Evolutionary conservation across 2,113 vertebrate species (phyloP).

Genomic region (Hypomesus transpacificus): DNA sequence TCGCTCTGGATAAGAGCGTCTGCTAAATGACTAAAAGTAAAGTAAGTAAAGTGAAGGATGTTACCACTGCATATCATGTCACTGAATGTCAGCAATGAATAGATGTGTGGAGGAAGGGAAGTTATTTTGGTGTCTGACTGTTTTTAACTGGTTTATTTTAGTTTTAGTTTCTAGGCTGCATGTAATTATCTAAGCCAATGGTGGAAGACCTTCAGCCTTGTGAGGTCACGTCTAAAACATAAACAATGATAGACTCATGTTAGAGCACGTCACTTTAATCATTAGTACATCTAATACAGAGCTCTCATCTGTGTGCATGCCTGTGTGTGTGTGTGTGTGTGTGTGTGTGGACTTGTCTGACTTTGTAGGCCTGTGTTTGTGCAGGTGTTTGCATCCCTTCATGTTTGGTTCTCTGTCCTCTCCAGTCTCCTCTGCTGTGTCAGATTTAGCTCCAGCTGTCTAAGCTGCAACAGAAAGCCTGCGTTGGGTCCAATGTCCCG

Average conservation of each 20-base stretch:
- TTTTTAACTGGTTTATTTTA: neutral
- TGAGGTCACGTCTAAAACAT: neutral
- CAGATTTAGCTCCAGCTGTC: neutral
- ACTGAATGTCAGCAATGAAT: constrained; percentile 14
- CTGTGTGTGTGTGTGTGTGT: constrained; percentile 5
- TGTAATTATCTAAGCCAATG: neutral
- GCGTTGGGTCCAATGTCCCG: neutral
- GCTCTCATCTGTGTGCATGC: constrained; percentile 9
- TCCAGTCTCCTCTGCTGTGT: too few species aligned
- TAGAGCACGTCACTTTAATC: constrained; percentile 45
- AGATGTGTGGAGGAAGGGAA: constrained; percentile 20
- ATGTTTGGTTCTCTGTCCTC: neutral
- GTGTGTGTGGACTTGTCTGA: constrained; percentile 1
- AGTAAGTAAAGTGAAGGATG: too few species aligned
- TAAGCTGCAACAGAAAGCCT: neutral
- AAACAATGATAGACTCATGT: constrained; percentile 62
- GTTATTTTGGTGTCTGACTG: constrained; percentile 39
- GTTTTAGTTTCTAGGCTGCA: neutral
- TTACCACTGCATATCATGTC: neutral
- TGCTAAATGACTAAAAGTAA: too few species aligned
- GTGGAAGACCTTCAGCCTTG: neutral
- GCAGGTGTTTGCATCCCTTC: neutral
- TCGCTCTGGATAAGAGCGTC: too few species aligned
- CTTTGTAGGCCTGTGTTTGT: constrained; percentile 1
- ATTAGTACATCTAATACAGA: constrained; percentile 25